phyloP scores from a whole-genome alignment of 1,140 invertebrate species.

The Ceratina australensis region DNA sequence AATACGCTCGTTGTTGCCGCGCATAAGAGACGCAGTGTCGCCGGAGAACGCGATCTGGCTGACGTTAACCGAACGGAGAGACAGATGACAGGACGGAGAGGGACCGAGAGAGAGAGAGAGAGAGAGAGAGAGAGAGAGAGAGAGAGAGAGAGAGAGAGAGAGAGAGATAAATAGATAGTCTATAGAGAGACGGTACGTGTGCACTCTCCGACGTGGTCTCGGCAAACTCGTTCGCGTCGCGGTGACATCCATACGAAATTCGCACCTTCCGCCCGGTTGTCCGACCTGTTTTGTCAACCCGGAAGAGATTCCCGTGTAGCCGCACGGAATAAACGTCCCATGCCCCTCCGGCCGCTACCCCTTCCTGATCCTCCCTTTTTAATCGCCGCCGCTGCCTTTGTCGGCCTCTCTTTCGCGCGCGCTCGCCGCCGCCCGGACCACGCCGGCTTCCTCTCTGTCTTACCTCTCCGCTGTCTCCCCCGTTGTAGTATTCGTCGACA shows the following conservation, averaged over 20 bases:
- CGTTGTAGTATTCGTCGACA: neutral
- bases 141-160: neutral
- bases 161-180: neutral
- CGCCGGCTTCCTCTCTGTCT: too few relatives aligned
- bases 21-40: too few relatives aligned
- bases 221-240: conserved; percentile 62
- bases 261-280: conserved; percentile 58
- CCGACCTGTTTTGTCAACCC: conserved; percentile 64
- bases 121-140: neutral
- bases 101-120: neutral
- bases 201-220: conserved; percentile 64
- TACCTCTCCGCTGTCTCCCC: neutral
- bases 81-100: neutral
- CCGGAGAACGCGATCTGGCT: too few relatives aligned
- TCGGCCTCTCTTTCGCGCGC: neutral
- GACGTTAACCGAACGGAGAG: conserved; percentile 1
- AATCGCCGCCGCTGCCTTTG: conserved; percentile 40
- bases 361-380: conserved; percentile 41
- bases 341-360: conserved; percentile 13
- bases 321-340: conserved; percentile 56
- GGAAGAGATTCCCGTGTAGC: conserved; percentile 60
- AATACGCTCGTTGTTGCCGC: conserved; percentile 23
- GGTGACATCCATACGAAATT: conserved; percentile 65
- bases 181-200: conserved; percentile 42
- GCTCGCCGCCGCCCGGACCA: neutral